Evolutionary conservation across 1,140 invertebrate species (phyloP).

Genomic region (Apis mellifera): DNA sequence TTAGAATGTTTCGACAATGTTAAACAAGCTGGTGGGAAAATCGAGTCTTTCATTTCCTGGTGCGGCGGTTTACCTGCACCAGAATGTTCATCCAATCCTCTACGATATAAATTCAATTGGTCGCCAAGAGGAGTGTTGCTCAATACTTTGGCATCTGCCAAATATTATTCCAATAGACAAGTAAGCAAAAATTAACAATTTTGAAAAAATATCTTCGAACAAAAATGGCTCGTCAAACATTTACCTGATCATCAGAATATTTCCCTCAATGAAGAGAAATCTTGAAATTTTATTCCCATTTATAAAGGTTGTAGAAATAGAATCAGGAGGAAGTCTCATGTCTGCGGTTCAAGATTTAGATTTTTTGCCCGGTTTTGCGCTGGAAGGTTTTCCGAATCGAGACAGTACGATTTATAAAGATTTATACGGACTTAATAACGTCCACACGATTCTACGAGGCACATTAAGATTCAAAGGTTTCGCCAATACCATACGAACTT

Average conservation of each 20-base stretch:
- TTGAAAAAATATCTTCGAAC: not conserved
- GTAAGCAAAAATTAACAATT: slow-evolving; percentile 72
- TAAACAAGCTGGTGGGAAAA: slow-evolving; percentile 89
- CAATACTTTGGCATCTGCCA: slow-evolving; percentile 94
- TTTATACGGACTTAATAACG: slow-evolving; percentile 93
- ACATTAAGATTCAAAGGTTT: slow-evolving; percentile 96
- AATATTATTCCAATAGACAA: slow-evolving; percentile 93
- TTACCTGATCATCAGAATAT: too few species aligned
- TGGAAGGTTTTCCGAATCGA: slow-evolving; percentile 98
- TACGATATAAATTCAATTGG: slow-evolving; percentile 99
- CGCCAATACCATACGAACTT: slow-evolving; percentile 91
- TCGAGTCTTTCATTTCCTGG: slow-evolving; percentile 97
- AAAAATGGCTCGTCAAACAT: not conserved
- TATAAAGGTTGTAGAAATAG: slow-evolving; percentile 91
- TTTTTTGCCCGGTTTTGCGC: slow-evolving; percentile 97
- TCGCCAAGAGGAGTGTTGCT: slow-evolving; percentile 94
- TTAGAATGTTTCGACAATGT: slow-evolving; percentile 98
- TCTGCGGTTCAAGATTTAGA: slow-evolving; percentile 88
- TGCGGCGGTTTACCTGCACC: slow-evolving; percentile 98
- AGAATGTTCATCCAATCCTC: slow-evolving; percentile 95
- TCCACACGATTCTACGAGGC: slow-evolving; percentile 94
- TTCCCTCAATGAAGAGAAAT: too few species aligned
- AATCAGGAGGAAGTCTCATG: slow-evolving; percentile 93
- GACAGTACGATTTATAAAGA: slow-evolving; percentile 95
- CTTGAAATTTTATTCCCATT: not conserved